phyloP scores from a whole-genome alignment of 2,888 invertebrate species.

The Dryococelus australis region DNA sequence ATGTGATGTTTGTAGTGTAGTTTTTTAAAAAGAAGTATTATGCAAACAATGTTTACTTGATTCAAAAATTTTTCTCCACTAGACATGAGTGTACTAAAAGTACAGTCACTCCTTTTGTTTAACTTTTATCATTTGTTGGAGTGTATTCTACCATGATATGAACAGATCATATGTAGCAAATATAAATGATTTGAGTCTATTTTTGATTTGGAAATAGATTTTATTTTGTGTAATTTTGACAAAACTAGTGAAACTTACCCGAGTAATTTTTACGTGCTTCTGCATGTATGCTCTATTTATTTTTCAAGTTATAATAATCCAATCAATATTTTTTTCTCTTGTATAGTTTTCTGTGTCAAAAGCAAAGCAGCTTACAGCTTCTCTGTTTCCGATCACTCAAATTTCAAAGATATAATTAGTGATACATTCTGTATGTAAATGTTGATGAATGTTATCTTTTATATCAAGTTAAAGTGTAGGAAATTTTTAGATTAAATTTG shows the following conservation, averaged over 20 bases:
- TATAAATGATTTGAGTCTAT: neutral
- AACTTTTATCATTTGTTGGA: neutral
- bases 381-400: too few relatives aligned
- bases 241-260: neutral
- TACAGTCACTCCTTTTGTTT: neutral
- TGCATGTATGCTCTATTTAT: neutral
- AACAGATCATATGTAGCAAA: neutral
- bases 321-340: too few relatives aligned
- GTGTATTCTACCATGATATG: neutral
- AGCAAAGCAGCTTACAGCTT: too few relatives aligned
- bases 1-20: conserved; percentile 7
- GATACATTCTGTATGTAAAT: too few relatives aligned
- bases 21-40: neutral
- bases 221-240: neutral
- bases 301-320: too few relatives aligned
- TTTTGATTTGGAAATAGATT: neutral
- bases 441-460: too few relatives aligned
- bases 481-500: too few relatives aligned
- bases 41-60: neutral
- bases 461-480: too few relatives aligned
- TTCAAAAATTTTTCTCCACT: neutral
- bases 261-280: neutral
- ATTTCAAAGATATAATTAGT: too few relatives aligned
- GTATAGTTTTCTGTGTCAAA: too few relatives aligned
- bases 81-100: neutral